A percentile compares a stretch with the other conserved stretches of the same genome.
Evolutionary conservation across 2,797 vertebrate genomes (phyloP).

Genomic region (Malacoctenus gilli): DNA sequence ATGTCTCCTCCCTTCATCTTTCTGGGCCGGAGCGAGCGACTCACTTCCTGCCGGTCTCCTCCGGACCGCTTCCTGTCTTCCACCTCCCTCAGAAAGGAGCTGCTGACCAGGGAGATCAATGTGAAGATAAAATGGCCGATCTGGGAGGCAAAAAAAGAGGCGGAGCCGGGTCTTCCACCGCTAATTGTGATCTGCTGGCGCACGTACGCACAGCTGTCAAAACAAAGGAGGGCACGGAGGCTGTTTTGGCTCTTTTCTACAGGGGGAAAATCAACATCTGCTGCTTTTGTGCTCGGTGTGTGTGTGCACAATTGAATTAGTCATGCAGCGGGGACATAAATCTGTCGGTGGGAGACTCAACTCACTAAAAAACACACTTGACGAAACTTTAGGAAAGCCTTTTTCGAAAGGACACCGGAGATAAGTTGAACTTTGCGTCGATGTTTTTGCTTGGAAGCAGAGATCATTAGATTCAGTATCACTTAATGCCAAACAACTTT

Average conservation of each 20-base stretch:
- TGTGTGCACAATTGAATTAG: conserved; percentile 13
- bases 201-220: conserved; percentile 47
- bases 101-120: conserved; percentile 38
- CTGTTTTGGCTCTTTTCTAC: conserved; percentile 5
- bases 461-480: too few species aligned
- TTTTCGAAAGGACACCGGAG: too few species aligned
- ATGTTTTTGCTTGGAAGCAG: too few species aligned
- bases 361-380: conserved; percentile 1
- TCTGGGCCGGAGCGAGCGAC: too few species aligned
- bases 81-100: conserved; percentile 14
- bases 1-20: too few species aligned
- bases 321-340: conserved; percentile 15
- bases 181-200: conserved; percentile 9
- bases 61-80: not conserved
- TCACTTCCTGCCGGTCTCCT: not conserved
- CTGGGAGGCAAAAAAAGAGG: conserved; percentile 1
- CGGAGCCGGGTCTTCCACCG: conserved; percentile 30
- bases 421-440: too few species aligned
- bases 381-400: not conserved
- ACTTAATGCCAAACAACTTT: too few species aligned
- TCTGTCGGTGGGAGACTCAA: conserved; percentile 11
- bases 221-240: conserved; percentile 37
- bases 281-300: conserved; percentile 10
- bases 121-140: conserved; percentile 35
- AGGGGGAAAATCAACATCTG: conserved; percentile 38